phyloP scores from a whole-genome alignment of 2,797 vertebrate species.

The Clarias platycephalus region DNA sequence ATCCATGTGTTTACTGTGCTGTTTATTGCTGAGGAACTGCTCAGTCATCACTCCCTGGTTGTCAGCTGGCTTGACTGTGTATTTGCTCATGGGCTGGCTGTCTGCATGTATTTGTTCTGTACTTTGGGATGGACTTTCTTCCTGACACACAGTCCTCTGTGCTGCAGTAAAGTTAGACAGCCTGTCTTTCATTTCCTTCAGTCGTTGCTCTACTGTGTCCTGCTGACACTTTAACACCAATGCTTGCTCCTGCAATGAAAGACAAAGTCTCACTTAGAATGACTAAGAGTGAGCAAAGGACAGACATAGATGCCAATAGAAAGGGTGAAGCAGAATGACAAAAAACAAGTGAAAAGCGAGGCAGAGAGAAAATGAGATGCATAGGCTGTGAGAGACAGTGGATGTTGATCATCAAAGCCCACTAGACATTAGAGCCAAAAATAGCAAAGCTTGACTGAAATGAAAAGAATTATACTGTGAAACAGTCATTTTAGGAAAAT shows the following conservation, averaged over 20 bases:
- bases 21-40: slow-evolving; percentile 33
- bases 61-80: slow-evolving; percentile 10
- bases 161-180: slow-evolving; percentile 58
- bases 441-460: slow-evolving; percentile 26
- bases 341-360: neutral
- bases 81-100: slow-evolving; percentile 23
- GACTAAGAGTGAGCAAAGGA: neutral
- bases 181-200: slow-evolving; percentile 73
- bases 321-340: neutral
- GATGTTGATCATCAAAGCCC: slow-evolving; percentile 20
- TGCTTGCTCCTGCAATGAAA: slow-evolving; percentile 59
- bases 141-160: slow-evolving; percentile 33
- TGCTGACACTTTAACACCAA: slow-evolving; percentile 75
- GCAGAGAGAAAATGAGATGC: neutral
- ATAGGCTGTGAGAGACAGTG: slow-evolving; percentile 8
- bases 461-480: neutral
- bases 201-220: slow-evolving; percentile 70
- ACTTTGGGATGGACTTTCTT: slow-evolving; percentile 11
- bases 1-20: slow-evolving; percentile 39
- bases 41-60: slow-evolving; percentile 10
- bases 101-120: slow-evolving; percentile 14
- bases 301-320: slow-evolving; percentile 14
- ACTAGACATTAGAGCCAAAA: slow-evolving; percentile 23
- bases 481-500: neutral
- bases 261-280: neutral